These are phyloP conservation scores for Parochlus steinenii DNA, from an alignment of 2,888 invertebrate species.

Conservation along the genomic window DNA sequence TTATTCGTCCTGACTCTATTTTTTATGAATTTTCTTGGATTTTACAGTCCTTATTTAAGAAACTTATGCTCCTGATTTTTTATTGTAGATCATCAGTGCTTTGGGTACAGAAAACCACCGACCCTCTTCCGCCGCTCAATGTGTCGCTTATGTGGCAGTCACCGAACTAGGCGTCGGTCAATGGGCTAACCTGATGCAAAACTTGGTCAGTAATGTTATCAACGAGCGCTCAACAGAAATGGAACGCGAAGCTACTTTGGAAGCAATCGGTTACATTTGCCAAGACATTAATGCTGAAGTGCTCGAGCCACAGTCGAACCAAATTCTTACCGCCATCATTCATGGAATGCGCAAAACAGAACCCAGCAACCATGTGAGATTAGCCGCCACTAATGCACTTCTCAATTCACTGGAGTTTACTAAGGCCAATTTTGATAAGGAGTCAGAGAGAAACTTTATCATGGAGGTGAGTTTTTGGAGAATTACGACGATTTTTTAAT, in stretches of 20 bases:
- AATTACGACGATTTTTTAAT: no score
- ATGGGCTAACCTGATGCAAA: conserved; percentile 81
- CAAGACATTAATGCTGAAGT: conserved; percentile 95
- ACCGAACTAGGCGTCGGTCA: conserved; percentile 83
- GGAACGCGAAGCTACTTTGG: conserved; percentile 90
- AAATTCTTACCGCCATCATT: conserved; percentile 95
- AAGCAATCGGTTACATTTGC: conserved; percentile 95
- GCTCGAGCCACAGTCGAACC: conserved; percentile 80
- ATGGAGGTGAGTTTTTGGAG: no score
- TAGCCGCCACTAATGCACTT: conserved; percentile 93
- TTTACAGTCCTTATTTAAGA: background rate
- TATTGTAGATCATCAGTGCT: conserved; percentile 66
- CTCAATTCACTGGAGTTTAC: conserved; percentile 97
- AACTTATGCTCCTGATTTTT: conserved; percentile 3
- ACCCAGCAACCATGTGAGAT: conserved; percentile 79
- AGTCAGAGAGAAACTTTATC: conserved; percentile 93
- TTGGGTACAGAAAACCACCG: conserved; percentile 90
- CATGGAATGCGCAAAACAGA: conserved; percentile 95
- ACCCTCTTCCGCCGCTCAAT: conserved; percentile 96
- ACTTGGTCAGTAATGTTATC: conserved; percentile 82
- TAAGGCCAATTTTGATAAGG: conserved; percentile 94
- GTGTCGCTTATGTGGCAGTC: conserved; percentile 96
- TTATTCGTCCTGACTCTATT: conserved; percentile 3
- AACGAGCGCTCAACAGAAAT: conserved; percentile 74
- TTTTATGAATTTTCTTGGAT: background rate